Conservation (phyloP, 2,113 vertebrate genomes). For the Myrmophylax atrothorax region DNA sequence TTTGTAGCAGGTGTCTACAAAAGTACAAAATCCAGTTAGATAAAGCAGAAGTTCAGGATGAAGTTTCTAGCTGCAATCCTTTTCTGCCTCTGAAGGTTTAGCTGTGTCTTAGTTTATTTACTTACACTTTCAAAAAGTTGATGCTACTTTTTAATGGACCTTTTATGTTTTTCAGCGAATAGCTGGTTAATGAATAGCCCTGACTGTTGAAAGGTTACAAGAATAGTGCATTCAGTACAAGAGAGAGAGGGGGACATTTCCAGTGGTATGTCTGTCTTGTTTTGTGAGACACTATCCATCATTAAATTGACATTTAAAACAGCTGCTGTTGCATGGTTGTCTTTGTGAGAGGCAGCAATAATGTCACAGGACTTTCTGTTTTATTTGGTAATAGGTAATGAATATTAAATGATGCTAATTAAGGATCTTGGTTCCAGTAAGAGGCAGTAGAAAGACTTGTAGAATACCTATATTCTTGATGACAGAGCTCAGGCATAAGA, state of each 20-base stretch:
- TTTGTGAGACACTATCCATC: constrained; percentile 15
- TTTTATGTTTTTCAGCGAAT: constrained; percentile 27
- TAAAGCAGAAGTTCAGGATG: not conserved
- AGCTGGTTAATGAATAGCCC: constrained; percentile 40
- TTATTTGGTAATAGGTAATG: not conserved
- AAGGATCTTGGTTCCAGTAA: not conserved
- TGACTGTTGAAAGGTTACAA: constrained; percentile 18
- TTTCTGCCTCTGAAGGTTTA: not conserved
- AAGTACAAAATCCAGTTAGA: not conserved
- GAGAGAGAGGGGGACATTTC: constrained; percentile 28
- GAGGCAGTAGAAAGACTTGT: not conserved
- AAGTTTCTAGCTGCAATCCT: not conserved
- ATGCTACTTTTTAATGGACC: not conserved
- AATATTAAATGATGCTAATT: not conserved
- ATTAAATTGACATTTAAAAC: not conserved
- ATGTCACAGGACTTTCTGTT: not conserved
- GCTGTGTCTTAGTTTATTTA: not conserved
- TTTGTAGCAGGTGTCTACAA: not conserved
- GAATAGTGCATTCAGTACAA: constrained; percentile 3
- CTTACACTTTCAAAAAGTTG: not conserved
- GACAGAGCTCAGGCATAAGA: not conserved
- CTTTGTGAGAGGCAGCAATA: not conserved
- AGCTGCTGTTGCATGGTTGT: not conserved
- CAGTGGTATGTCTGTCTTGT: constrained; percentile 17
- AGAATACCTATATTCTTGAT: not conserved